Percentiles rank a stretch among this genome's conserved stretches.
Conservation (phyloP, 2,113 vertebrate genomes). For the Rhegmatorhina hoffmannsi region DNA sequence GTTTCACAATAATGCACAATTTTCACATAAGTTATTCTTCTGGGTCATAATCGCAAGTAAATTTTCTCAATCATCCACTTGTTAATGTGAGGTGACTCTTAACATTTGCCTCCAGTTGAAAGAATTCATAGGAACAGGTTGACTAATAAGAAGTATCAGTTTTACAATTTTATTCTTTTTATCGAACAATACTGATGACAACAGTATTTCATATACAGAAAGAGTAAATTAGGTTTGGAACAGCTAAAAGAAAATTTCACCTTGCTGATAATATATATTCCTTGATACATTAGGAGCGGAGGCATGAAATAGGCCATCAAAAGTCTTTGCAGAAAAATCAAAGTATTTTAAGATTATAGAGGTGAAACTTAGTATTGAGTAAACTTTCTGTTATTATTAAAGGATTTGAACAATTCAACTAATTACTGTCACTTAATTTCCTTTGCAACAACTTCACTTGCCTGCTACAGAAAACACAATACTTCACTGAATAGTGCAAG, state of each 20-base stretch:
- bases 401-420: neutral
- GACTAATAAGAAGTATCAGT: neutral
- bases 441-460: neutral
- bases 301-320: neutral
- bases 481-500: neutral
- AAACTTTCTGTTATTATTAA: neutral
- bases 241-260: neutral
- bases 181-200: neutral
- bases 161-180: neutral
- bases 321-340: neutral
- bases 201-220: neutral
- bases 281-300: neutral
- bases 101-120: neutral
- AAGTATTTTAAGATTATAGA: neutral
- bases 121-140: neutral
- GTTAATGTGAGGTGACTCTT: neutral
- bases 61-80: neutral
- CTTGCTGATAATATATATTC: neutral
- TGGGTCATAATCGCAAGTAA: neutral
- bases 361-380: neutral
- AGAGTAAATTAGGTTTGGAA: neutral
- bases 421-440: neutral
- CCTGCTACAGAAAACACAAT: neutral
- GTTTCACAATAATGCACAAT: neutral
- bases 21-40: neutral